These are phyloP conservation scores for Sinotaia quadrata DNA, from an alignment of 2,888 invertebrate species.

Conservation along the genomic window DNA sequence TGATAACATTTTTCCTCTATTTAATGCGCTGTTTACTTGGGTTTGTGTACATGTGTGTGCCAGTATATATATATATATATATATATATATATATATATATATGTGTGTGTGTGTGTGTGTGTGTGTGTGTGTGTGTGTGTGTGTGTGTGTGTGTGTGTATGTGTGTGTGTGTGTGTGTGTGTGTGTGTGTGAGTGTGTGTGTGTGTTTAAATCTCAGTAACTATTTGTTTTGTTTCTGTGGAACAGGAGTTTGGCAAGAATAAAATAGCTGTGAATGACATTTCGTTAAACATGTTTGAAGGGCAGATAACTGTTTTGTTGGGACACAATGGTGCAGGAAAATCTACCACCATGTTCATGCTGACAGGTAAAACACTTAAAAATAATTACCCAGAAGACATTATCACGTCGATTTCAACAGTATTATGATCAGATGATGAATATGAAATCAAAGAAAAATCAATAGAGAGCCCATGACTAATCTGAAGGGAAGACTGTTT, in stretches of 20 bases:
- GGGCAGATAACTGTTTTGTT: conserved; percentile 31
- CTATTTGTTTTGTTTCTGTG: not conserved
- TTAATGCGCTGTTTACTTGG: too few species aligned
- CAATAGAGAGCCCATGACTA: too few species aligned
- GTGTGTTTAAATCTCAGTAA: not conserved
- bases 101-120: not conserved
- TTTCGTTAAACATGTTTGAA: conserved; percentile 30
- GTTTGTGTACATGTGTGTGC: too few species aligned
- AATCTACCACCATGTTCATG: conserved; percentile 36
- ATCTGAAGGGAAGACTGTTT: too few species aligned
- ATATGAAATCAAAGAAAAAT: too few species aligned
- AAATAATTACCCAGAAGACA: too few species aligned
- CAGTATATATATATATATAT: too few species aligned
- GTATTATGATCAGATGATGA: too few species aligned
- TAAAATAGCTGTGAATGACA: conserved; percentile 28
- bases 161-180: conserved; percentile 7
- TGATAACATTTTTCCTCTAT: too few species aligned
- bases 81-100: too few species aligned
- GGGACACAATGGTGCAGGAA: conserved; percentile 35
- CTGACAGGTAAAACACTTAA: conserved; percentile 28
- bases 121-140: conserved; percentile 11
- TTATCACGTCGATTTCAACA: too few species aligned
- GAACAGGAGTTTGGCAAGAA: conserved; percentile 2
- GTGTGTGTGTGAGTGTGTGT: not conserved
- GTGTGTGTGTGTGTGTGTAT: conserved; percentile 8